Percentiles rank a stretch among this genome's conserved stretches.
Conservation (phyloP, 2,797 vertebrate genomes). For the Pyrocephalus nanus region DNA sequence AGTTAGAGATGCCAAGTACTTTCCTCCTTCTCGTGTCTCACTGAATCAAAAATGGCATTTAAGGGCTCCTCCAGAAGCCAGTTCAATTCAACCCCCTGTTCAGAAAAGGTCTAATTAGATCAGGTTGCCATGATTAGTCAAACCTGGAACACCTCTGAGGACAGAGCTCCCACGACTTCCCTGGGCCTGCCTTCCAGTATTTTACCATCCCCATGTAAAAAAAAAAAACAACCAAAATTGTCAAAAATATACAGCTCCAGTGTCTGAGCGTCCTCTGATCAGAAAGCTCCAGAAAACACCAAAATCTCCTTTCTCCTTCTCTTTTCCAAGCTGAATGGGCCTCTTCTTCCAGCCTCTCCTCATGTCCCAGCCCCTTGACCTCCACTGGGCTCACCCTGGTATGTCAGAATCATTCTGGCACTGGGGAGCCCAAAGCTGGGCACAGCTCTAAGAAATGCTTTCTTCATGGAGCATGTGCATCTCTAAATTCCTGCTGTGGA, state of each 20-base stretch:
- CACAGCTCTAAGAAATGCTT: background rate
- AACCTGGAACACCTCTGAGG: background rate
- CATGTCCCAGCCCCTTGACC: background rate
- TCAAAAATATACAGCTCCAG: background rate
- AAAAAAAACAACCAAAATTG: fast-evolving
- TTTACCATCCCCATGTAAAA: background rate
- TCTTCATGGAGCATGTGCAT: background rate
- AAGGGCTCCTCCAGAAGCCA: background rate
- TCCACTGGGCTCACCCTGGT: background rate
- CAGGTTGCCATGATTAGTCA: background rate
- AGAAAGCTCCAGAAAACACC: background rate
- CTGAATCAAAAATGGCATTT: background rate
- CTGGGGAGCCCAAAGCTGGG: background rate
- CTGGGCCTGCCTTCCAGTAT: background rate
- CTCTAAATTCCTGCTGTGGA: background rate
- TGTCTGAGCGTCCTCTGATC: background rate
- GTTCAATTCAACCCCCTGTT: background rate
- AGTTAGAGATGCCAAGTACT: background rate
- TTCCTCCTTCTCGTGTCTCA: background rate
- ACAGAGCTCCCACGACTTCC: background rate
- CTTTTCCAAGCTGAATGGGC: background rate
- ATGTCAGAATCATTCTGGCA: background rate
- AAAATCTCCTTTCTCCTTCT: background rate
- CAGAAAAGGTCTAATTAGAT: background rate
- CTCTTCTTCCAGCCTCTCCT: background rate